Evolutionary conservation across 1,140 invertebrate genomes (phyloP), one percentile per base, ranked within the genome.

Genomic region (Archegozetes longisetosus): DNA sequence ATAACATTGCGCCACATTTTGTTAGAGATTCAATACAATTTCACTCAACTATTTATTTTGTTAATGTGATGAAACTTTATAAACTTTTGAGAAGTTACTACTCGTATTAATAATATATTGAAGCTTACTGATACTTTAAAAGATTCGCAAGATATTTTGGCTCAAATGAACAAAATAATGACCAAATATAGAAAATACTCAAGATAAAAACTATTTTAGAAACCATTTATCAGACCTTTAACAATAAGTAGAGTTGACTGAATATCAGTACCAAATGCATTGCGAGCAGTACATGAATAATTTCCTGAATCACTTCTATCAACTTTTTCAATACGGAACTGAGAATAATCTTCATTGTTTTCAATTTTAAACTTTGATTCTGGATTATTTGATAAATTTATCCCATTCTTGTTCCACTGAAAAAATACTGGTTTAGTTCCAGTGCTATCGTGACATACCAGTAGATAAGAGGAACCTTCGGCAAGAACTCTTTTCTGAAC

Each of bases 181-280:
- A 9, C 32, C 6, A 40, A 40, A 40, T 40, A 40, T 40, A 40
- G 17, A 40, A 6, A 40, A 40, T 40, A 40, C 17, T 22, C 53
- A 25, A 6, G 17, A 60, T 50, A 46, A 29, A 60, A n/a, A 59
- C 12, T 57, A 2, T 0, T 55, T 24, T 22, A 40, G 29, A 55
- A 6, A 46, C 24, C 0, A 53, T 4, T 53, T 17, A 54, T 55
- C 48, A 58, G 49, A 58, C 57, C 57, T 58, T 58, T 49, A 58
- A 58, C 24, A 26, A 50, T 12, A 27, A 53, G 46, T 22, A 51
- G 3, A 26, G 56, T 58, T 12, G 56, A 4, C 12, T 32, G 49
- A 9, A 46, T 51, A 26, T 58, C 57, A n/a, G 47, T 28, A 23
- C 57, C 57, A 20, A 28, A 29, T 12, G n/a, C 25, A 46, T 58